These are phyloP conservation scores for Serripes groenlandicus DNA, from an alignment of 2,888 invertebrate species.

Conservation along the genomic window DNA sequence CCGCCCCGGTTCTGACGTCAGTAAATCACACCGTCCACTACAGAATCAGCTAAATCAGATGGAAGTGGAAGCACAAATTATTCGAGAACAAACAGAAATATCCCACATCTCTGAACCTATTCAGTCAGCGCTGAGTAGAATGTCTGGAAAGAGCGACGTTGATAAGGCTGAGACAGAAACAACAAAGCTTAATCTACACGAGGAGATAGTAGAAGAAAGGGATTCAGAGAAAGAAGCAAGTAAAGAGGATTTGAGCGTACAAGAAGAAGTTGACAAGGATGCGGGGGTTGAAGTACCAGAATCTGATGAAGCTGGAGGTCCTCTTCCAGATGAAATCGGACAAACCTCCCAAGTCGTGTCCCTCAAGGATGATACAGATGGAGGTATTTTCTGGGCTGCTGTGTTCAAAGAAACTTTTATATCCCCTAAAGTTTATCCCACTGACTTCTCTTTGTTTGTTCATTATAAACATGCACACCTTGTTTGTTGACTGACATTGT, in stretches of 20 bases:
- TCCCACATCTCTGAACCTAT: conserved; percentile 57
- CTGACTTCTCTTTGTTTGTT: no score
- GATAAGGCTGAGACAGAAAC: conserved; percentile 29
- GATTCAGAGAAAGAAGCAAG: conserved; percentile 16
- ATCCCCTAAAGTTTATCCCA: no score
- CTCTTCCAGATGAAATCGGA: conserved; percentile 22
- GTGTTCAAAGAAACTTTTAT: background rate
- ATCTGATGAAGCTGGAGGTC: conserved; percentile 11
- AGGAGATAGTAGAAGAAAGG: conserved; percentile 49
- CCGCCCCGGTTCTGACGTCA: conserved; percentile 35
- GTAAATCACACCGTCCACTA: conserved; percentile 51
- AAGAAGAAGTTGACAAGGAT: conserved; percentile 26
- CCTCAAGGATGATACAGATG: background rate
- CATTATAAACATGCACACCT: background rate
- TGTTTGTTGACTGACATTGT: no score
- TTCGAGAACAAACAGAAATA: conserved; percentile 65
- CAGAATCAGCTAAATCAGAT: conserved; percentile 61
- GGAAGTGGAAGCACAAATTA: conserved; percentile 59
- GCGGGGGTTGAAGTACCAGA: conserved; percentile 21
- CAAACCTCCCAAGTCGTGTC: background rate
- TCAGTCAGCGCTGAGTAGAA: conserved; percentile 40
- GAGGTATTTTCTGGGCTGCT: conserved; percentile 12
- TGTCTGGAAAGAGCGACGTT: conserved; percentile 41
- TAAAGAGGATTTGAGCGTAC: conserved; percentile 14
- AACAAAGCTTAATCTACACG: conserved; percentile 31